Evolutionary conservation across 2,113 vertebrate genomes (phyloP).

Genomic region (Candoia aspera): DNA sequence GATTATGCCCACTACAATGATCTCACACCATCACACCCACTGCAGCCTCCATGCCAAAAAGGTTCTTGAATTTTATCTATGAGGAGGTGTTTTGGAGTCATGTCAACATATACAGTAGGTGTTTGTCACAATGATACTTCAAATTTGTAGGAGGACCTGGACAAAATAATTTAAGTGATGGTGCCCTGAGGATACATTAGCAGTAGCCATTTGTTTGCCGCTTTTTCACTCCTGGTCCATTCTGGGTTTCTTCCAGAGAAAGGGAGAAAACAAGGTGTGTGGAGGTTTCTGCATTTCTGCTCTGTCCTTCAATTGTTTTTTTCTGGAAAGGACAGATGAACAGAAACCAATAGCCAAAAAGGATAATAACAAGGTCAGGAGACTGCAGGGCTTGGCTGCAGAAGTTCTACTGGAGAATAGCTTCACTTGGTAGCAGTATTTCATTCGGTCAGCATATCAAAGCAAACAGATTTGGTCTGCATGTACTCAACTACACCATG

Average conservation of each 20-base stretch:
- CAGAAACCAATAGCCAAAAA: neutral
- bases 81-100: too few species aligned
- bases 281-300: neutral
- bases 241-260: too few species aligned
- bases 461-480: neutral
- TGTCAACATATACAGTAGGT: too few species aligned
- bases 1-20: too few species aligned
- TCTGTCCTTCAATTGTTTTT: neutral
- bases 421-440: neutral
- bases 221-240: too few species aligned
- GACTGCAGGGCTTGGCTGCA: neutral
- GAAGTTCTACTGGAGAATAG: neutral
- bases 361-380: neutral
- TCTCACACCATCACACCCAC: too few species aligned
- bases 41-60: too few species aligned
- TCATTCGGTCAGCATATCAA: neutral
- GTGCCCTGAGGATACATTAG: neutral
- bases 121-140: too few species aligned
- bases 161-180: neutral
- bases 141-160: too few species aligned
- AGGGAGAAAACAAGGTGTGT: neutral
- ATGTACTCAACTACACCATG: neutral
- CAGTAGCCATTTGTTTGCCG: too few species aligned
- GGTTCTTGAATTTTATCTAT: too few species aligned
- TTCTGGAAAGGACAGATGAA: neutral